Conservation (phyloP, 2,113 vertebrate species). For the Halichoeres trimaculatus region DNA sequence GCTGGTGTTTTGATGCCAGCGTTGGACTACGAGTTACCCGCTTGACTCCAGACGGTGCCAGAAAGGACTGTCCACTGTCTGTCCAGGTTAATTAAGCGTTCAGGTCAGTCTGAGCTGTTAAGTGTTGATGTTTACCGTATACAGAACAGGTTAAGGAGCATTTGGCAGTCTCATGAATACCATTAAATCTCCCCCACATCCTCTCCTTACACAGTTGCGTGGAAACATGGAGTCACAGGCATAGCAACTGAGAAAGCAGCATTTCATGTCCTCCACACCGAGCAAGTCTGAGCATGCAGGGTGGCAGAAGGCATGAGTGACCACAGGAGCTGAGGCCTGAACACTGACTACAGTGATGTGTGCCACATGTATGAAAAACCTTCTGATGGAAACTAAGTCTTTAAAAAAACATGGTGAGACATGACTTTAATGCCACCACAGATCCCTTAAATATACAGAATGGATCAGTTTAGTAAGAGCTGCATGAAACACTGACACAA, state of each 20-base stretch:
- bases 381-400: not conserved
- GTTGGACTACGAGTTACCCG: slow-evolving; percentile 1
- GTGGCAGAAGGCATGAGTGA: slow-evolving; percentile 32
- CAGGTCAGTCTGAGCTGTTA: slow-evolving; percentile 26
- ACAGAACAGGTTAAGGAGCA: slow-evolving; percentile 25
- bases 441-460: too few species aligned
- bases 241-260: slow-evolving; percentile 27
- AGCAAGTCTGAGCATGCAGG: slow-evolving; percentile 26
- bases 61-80: not conserved
- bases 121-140: not conserved
- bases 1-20: slow-evolving; percentile 9
- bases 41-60: not conserved
- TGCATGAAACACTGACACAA: too few species aligned
- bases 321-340: slow-evolving; percentile 25
- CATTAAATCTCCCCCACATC: slow-evolving; percentile 18
- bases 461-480: not conserved
- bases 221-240: slow-evolving; percentile 33
- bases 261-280: slow-evolving; percentile 20
- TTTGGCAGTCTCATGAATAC: slow-evolving; percentile 37
- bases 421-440: too few species aligned
- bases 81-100: not conserved
- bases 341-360: not conserved
- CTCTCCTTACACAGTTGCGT: slow-evolving; percentile 27
- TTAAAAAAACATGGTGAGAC: not conserved
- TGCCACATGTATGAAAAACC: not conserved